Base-by-base conservation (phyloP, 92 coral and sea anemone genomes). In the Siderastrea radians region DNA sequence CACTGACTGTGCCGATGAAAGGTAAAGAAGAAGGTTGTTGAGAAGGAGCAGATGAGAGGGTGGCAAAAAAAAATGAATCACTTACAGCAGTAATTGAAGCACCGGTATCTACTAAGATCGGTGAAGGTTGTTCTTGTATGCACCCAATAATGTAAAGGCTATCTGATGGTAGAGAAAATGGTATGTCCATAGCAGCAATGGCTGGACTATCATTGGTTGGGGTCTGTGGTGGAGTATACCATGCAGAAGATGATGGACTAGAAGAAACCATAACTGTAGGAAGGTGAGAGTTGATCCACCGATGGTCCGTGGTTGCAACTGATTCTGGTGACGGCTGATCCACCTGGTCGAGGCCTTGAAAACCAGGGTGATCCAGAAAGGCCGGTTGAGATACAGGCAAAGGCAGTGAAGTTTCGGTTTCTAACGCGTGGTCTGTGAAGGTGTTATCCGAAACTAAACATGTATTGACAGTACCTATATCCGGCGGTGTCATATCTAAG, bases 1-100 rank as follows among this genome's bases (percentile, higher is more conserved):
- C 93, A 68, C 88, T 93, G n/a, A 93, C 93, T 9, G 93, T 85
- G 11, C 83, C 55, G 10, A 93, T 54, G 4, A 64, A 15, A 0
- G 67, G 86, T 1, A 72, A 10, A 4, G 51, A 3, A 7, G 72
- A 46, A 4, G 92, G 61, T 0, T 53, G 7, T 0, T 79, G 48
- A 6, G 66, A 80, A 2, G 72, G 75, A 0, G 72, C 15, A 1
- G 68, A 69, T 0, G 88, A 75, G 14, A 74, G 11, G 9, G 3
- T 55, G 2, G 74, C 2, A 52, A 76, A 78, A 45, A 76, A 73
- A 45, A 87, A 55, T 2, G 15, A 44, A 1, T 72, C 45, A 48
- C 84, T 79, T 6, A 93, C 58, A 43, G 93, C 89, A 0, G 84
- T 65, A 6, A 76, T 38, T 26, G 73, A 74, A 16, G 93, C 92